Evolutionary conservation across 1,140 invertebrate genomes (phyloP), one percentile per base, ranked within the genome.

Genomic region (Zaprionus vittiger): DNA sequence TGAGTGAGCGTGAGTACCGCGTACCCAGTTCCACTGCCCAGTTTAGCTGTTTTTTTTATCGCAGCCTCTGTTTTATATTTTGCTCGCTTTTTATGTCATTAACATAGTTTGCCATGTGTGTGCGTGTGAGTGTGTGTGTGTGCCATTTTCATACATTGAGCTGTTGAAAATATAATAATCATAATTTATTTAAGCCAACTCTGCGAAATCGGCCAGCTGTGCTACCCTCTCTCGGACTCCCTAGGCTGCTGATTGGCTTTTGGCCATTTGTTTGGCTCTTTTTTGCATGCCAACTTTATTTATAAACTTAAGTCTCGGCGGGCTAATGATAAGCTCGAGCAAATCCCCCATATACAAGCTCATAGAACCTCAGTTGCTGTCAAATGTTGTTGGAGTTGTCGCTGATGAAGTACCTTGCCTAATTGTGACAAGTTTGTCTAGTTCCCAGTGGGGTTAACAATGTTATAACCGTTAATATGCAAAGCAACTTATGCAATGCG

Each of bases 81-180:
- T 49, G 74, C 72, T 73, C 56, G 24, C 77, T 86, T 86, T 86
- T 73, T 80, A 85, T 86, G 83, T 83, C 83, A 87, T 87, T 87
- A 87, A 87, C 83, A 89, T 85, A 87, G 60, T 87, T 87, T 83
- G 60, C 72, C 57, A 24, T 47, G 52, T 63, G 28, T 44, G 26
- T 65, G 44, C 37, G 34, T 22, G 7, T 52, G 24, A 9, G 6
- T 44, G 17, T 61, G n/a, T 65, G 66, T 75, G 38, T 74, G 38
- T 74, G 55, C 34, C 63, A 60, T 64, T 76, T 68, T 68, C 70
- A 75, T 71, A 47, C 63, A 65, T 63, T 77, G 59, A 80, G 83
- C 84, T 83, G 80, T 69, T 86, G 83, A 87, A 86, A 86, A 80
- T 83, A 87, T 83, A 83, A 83, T 87, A 86, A 79, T 80, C 78